Conservation (phyloP, 2,888 invertebrate genomes). For the Cephalotes varians region DNA sequence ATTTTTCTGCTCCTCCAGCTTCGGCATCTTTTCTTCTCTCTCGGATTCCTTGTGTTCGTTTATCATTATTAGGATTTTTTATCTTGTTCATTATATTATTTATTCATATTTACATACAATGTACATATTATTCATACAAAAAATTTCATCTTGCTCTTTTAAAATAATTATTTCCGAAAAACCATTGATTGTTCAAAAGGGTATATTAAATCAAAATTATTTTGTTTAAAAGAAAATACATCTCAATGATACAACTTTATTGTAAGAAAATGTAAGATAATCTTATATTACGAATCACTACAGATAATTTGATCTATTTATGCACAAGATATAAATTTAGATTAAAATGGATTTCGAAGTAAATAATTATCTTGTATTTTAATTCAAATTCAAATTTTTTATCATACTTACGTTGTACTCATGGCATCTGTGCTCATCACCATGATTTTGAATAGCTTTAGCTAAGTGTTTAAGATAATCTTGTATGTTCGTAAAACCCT, state of each 20-base stretch:
- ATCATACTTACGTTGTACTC: slow-evolving; percentile 36
- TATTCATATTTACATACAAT: background rate
- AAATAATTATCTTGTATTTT: slow-evolving; percentile 8
- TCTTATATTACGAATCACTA: background rate
- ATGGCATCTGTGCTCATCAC: slow-evolving; percentile 72
- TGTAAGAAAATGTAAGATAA: background rate
- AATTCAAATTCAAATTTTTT: background rate
- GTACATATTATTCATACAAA: background rate
- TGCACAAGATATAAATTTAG: background rate
- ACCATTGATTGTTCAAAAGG: background rate
- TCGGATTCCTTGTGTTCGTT: slow-evolving; percentile 57
- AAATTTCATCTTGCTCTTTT: background rate
- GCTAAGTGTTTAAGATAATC: slow-evolving; percentile 71
- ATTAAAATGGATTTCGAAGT: background rate
- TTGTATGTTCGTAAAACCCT: slow-evolving; percentile 64
- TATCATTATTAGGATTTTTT: background rate
- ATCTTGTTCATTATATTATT: background rate
- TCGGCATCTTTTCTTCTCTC: slow-evolving; percentile 71
- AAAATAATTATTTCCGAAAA: background rate
- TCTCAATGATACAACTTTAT: background rate
- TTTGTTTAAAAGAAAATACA: background rate
- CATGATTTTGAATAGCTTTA: background rate
- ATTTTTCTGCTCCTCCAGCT: background rate
- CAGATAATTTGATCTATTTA: background rate
- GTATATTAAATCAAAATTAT: background rate